Percentiles rank a stretch among this genome's conserved stretches.
Conservation (phyloP, 1,140 invertebrate species). For the Drosophila orosa region DNA sequence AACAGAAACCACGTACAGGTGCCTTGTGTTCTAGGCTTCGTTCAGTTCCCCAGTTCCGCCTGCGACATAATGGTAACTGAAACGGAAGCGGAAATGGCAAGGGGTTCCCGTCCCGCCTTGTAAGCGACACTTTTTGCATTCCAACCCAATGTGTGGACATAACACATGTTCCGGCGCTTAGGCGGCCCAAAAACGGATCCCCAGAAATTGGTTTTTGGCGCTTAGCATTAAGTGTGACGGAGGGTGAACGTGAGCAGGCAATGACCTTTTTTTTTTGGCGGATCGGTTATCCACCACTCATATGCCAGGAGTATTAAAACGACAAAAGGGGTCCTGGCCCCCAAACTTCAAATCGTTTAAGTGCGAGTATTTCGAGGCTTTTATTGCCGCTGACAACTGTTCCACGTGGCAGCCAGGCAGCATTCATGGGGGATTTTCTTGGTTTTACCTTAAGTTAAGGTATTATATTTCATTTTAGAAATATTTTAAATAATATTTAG, state of each 20-base stretch:
- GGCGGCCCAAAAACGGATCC: slow-evolving; percentile 4
- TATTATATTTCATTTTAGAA: background rate
- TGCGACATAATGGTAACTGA: background rate
- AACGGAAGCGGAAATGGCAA: background rate
- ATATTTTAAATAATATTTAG: background rate
- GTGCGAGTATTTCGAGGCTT: slow-evolving; percentile 9
- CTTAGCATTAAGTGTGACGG: slow-evolving; percentile 16
- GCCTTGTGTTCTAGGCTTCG: background rate
- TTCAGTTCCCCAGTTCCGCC: background rate
- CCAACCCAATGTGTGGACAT: slow-evolving; percentile 9
- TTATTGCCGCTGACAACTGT: slow-evolving; percentile 24
- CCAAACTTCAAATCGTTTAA: slow-evolving; percentile 11
- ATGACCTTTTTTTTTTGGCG: slow-evolving; percentile 8
- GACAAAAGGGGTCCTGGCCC: background rate
- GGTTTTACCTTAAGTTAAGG: background rate
- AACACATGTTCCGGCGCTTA: slow-evolving; percentile 30
- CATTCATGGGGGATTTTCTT: background rate
- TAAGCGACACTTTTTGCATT: slow-evolving; percentile 16
- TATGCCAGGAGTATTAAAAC: slow-evolving; percentile 9
- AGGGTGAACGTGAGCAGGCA: background rate
- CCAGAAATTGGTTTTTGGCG: slow-evolving; percentile 23
- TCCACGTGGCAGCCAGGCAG: background rate
- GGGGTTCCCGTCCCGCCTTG: background rate
- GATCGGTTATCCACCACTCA: slow-evolving; percentile 4
- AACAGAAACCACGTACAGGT: slow-evolving; percentile 1